phyloP scores from a whole-genome alignment of 1,140 invertebrate genomes.

The Pogonomyrmex californicus region DNA sequence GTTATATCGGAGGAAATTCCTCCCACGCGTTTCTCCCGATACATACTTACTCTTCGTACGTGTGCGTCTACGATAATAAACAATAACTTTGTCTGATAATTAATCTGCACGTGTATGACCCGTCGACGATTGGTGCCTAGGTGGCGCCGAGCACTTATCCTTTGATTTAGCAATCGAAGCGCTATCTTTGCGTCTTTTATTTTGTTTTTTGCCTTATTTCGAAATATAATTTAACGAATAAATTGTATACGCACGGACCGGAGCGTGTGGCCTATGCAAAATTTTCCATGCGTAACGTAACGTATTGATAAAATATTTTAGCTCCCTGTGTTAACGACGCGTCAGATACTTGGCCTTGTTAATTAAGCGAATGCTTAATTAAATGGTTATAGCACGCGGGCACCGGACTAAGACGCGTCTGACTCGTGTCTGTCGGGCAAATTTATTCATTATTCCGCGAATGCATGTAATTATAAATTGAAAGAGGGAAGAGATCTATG shows the following conservation, averaged over 20 bases:
- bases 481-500: neutral
- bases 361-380: constrained; percentile 41
- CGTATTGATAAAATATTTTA: constrained; percentile 13
- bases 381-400: constrained; percentile 30
- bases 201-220: neutral
- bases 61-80: constrained; percentile 15
- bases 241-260: neutral
- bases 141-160: neutral
- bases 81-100: constrained; percentile 45
- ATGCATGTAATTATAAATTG: neutral
- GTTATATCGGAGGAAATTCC: constrained; percentile 26
- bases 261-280: no score
- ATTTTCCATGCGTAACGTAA: neutral
- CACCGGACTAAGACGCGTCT: neutral
- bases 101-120: constrained; percentile 29
- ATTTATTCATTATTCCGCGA: constrained; percentile 24
- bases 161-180: neutral
- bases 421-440: neutral
- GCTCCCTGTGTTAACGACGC: constrained; percentile 1
- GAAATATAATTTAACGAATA: neutral
- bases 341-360: constrained; percentile 24
- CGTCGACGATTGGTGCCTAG: neutral
- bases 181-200: neutral
- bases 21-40: constrained; percentile 24
- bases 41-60: neutral